Percentiles rank a stretch among this genome's conserved stretches.
phyloP scores from a whole-genome alignment of 2,797 vertebrate species.

The Pristis pectinata region DNA sequence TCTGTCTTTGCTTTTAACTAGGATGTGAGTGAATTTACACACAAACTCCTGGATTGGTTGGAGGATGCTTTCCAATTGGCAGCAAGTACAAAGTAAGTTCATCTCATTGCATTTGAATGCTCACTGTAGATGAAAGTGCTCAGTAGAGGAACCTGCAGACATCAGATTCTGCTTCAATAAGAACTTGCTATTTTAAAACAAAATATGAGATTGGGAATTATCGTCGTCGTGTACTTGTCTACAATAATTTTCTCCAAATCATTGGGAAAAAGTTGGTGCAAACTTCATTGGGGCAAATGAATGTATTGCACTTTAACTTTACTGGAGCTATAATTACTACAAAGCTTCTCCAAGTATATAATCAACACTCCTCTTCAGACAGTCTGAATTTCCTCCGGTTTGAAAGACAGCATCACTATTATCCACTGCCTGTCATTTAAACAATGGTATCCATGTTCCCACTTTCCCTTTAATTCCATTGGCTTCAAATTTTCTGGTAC shows the following conservation, averaged over 20 bases:
- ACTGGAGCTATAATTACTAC: too few relatives aligned
- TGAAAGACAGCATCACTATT: too few relatives aligned
- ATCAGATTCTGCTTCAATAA: neutral
- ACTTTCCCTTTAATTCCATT: neutral
- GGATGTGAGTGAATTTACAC: conserved; percentile 95
- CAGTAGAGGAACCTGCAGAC: neutral
- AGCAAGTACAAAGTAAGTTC: conserved; percentile 74
- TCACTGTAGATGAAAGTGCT: neutral
- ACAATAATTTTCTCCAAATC: neutral
- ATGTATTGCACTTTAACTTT: too few relatives aligned
- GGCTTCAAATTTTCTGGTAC: neutral
- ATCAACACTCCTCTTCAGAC: neutral
- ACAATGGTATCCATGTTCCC: neutral
- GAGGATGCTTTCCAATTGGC: conserved; percentile 89
- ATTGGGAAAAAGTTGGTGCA: neutral
- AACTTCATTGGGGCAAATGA: neutral
- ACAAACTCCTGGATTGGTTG: conserved; percentile 94
- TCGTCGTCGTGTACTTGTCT: neutral
- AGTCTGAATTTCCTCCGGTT: neutral
- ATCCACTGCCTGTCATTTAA: neutral
- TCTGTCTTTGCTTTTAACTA: neutral
- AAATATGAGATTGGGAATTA: neutral
- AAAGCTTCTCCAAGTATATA: neutral
- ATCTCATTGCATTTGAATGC: neutral
- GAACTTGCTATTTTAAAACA: neutral